phyloP scores from a whole-genome alignment of 1,140 invertebrate genomes.

The Temnothorax curvispinosus region DNA sequence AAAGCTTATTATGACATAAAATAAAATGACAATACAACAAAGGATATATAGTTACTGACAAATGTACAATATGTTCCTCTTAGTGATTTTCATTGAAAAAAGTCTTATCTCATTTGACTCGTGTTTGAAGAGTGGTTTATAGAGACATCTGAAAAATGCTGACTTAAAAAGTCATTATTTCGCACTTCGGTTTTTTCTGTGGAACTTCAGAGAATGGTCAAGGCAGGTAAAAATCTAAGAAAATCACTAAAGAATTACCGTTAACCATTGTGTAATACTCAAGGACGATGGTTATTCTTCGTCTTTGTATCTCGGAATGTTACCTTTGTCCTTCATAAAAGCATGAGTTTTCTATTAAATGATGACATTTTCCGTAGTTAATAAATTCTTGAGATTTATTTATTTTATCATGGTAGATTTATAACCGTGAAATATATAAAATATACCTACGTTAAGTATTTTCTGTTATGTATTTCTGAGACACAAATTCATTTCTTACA shows the following conservation, averaged over 20 bases:
- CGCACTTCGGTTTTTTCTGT: background rate
- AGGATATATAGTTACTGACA: background rate
- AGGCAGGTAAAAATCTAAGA: conserved; percentile 9
- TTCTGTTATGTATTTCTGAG: background rate
- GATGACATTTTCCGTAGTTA: background rate
- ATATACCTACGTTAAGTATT: no score
- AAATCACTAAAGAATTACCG: background rate
- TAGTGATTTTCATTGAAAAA: background rate
- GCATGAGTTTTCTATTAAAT: background rate
- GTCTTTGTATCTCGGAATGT: background rate
- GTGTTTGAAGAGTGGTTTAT: background rate
- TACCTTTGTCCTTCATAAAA: background rate
- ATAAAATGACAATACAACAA: background rate
- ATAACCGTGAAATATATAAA: background rate
- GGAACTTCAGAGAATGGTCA: background rate
- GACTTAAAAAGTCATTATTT: background rate
- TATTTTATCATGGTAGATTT: background rate
- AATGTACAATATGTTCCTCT: background rate
- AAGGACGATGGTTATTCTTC: background rate
- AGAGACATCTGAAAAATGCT: background rate
- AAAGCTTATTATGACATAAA: background rate
- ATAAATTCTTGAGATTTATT: background rate
- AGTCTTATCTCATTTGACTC: background rate
- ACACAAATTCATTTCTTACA: background rate
- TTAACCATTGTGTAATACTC: background rate